Base-by-base conservation (phyloP, 2,888 invertebrate genomes). In the Drosophila setosimentum region DNA sequence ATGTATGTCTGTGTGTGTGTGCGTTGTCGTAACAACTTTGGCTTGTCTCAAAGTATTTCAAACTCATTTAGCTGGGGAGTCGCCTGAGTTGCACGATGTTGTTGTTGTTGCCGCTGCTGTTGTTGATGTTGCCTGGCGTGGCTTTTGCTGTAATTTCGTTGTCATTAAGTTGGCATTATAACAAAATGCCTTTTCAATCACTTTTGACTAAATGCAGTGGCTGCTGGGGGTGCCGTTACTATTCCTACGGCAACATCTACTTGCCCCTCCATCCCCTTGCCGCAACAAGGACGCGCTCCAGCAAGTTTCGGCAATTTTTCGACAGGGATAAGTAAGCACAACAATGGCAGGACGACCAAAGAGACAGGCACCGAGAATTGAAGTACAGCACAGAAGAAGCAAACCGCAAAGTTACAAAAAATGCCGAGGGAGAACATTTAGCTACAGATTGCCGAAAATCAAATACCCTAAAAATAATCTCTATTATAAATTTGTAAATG, bases 141-240 rank as follows among this genome's bases (percentile, higher is more conserved):
- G 81, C 86, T 81, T 80, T 77, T 83, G 83, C 70, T 81, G 87
- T 89, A 89, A 90, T 87, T 87, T 90, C 76, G 82, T 83, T 90
- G 89, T 87, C 91, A 87, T 87, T 87, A 90, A 89, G 91, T 90
- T 87, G 90, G 91, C 91, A 90, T 87, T 87, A 90, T 87, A 90
- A 90, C 89, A 88, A 90, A 90, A 87, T 90, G 87, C 91, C 91
- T 87, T 90, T 89, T 87, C 87, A 90, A 87, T 87, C 89, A 90
- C 87, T 89, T 87, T 90, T 90, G 86, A 90, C 86, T 87, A 90
- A 90, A 90, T 87, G 86, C 90, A 90, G 73, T 50, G 16, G 35
- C 50, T 35, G 55, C 24, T 40, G 64, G 29, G 16, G 21, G 18
- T 42, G 61, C n/a, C 67, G 11, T 8, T 35, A 33, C 35, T 50